Conservation (phyloP, 2,797 vertebrate species). For the Thamnophis elegans region DNA sequence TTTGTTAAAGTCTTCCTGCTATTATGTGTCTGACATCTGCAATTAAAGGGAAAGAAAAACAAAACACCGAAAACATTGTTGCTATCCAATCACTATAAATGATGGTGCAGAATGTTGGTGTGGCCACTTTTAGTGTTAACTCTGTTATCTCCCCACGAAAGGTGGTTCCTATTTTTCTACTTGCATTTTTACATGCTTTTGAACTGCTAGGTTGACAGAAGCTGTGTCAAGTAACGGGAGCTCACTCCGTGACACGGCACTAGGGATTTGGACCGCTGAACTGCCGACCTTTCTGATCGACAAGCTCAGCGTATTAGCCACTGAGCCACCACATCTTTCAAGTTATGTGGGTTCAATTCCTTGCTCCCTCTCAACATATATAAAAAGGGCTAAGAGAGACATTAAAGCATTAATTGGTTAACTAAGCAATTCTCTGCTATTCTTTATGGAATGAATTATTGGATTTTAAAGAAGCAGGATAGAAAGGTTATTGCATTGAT, state of each 20-base stretch:
- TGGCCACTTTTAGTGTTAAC: background rate
- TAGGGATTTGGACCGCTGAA: no score
- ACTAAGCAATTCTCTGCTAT: background rate
- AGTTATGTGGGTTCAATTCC: background rate
- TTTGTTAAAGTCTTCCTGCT: background rate
- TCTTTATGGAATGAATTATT: background rate
- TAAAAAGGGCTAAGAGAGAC: constrained; percentile 1
- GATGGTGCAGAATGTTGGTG: background rate
- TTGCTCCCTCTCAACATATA: constrained; percentile 3
- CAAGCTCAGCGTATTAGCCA: no score
- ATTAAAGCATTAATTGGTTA: background rate
- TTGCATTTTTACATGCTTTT: no score
- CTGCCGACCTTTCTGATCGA: no score
- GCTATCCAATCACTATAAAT: background rate
- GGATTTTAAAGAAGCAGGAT: background rate
- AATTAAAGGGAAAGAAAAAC: background rate
- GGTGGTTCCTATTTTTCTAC: no score
- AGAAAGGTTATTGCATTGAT: background rate
- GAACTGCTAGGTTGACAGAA: no score
- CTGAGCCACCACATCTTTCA: background rate
- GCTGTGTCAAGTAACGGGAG: no score
- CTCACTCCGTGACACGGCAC: no score
- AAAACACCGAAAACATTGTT: background rate
- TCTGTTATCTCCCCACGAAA: no score
- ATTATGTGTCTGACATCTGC: background rate